phyloP scores from a whole-genome alignment of 2,797 vertebrate genomes.

The Bothrops alternatus region DNA sequence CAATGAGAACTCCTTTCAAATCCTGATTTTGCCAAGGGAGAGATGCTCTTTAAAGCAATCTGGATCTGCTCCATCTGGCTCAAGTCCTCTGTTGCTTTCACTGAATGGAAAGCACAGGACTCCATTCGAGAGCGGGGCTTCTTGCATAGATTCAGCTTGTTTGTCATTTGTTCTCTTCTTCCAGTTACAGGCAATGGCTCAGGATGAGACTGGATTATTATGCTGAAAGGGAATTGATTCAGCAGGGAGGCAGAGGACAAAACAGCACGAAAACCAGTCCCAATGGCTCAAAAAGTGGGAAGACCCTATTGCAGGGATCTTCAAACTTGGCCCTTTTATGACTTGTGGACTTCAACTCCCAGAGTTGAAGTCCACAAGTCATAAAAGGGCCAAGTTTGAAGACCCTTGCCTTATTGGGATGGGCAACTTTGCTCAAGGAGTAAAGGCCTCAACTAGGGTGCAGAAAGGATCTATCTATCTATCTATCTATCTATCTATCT shows the following conservation, averaged over 20 bases:
- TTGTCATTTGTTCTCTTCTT: constrained; percentile 36
- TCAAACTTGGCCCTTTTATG: too few relatives aligned
- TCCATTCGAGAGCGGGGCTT: constrained; percentile 39
- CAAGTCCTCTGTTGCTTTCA: constrained; percentile 42
- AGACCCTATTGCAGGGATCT: neutral
- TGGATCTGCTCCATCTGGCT: constrained; percentile 53
- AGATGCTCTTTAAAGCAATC: constrained; percentile 54
- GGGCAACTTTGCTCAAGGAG: too few relatives aligned
- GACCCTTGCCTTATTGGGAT: too few relatives aligned
- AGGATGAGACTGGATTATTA: neutral
- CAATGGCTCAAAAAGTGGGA: neutral
- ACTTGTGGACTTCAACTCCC: too few relatives aligned
- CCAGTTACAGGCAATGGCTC: constrained; percentile 30
- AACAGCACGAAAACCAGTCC: neutral
- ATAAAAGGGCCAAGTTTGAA: too few relatives aligned
- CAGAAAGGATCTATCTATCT: too few relatives aligned
- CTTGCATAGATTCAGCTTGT: constrained; percentile 45
- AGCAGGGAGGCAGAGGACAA: neutral
- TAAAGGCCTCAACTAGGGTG: too few relatives aligned
- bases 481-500: too few relatives aligned
- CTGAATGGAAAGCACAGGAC: constrained; percentile 38
- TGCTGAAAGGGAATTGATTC: neutral
- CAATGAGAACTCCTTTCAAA: constrained; percentile 16
- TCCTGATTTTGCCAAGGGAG: constrained; percentile 40
- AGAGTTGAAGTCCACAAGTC: too few relatives aligned